Evolutionary conservation across 1,140 invertebrate genomes (phyloP).

Genomic region (Whitmania pigra): DNA sequence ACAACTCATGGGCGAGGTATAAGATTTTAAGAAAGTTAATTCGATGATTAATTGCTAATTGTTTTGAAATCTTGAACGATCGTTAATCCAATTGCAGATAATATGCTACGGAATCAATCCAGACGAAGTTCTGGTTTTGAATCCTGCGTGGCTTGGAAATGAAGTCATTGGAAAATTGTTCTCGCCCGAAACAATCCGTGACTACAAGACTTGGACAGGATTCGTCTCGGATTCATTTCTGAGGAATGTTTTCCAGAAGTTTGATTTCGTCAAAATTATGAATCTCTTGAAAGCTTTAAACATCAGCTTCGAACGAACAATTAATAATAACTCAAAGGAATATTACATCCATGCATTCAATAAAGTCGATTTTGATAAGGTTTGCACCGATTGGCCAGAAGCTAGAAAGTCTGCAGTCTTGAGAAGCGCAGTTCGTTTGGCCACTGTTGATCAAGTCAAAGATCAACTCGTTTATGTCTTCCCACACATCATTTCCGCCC

Average conservation of each 20-base stretch:
- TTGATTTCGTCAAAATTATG: conserved; percentile 45
- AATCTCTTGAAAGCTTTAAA: conserved; percentile 48
- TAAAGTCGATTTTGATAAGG: conserved; percentile 47
- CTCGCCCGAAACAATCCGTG: conserved; percentile 52
- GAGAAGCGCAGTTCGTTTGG: neutral
- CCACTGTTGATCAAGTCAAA: neutral
- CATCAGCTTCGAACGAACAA: conserved; percentile 61
- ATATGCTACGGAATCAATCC: conserved; percentile 43
- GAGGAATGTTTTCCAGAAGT: conserved; percentile 59
- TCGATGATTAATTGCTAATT: neutral
- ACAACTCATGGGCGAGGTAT: conserved; percentile 57
- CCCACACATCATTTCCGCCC: neutral
- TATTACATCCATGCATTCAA: conserved; percentile 72
- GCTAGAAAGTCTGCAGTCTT: neutral
- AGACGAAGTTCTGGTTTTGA: conserved; percentile 57
- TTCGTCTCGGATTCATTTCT: conserved; percentile 66
- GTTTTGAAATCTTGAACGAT: neutral
- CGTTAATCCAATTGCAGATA: conserved; percentile 34
- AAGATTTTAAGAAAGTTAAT: neutral
- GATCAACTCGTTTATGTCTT: neutral
- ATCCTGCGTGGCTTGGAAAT: conserved; percentile 61
- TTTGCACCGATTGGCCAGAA: neutral
- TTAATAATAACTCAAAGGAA: conserved; percentile 53
- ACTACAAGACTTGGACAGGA: conserved; percentile 55
- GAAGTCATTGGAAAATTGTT: conserved; percentile 60